Evolutionary conservation across 37 sponge, comb jelly and placozoan genomes (phyloP), one percentile per base, ranked within the genome.

Genomic region (Oopsacas minuta): DNA sequence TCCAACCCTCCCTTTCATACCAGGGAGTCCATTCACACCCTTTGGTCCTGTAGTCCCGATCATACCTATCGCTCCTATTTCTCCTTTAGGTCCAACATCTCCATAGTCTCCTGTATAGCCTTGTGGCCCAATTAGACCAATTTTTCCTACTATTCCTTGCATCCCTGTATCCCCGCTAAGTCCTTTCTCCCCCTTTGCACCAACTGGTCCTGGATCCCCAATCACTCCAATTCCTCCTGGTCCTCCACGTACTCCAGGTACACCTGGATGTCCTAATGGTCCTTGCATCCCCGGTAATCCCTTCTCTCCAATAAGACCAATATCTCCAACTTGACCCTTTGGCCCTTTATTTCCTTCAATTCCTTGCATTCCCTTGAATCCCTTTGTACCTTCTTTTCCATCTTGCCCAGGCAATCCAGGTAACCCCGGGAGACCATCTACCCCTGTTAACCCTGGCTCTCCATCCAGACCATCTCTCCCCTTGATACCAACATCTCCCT

Each of bases 81-180:
- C 85, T 39, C 85, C 85, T 69, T 84, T 39, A 32, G 85, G 20
- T 81, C 85, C 85, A 22, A 25, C 23, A 42, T 39, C 85, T 23
- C 85, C 85, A 81, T 25, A 82, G 37, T 39, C 39, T 23, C 42
- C 42, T 37, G 5, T 3, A 82, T 39, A 82, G 7, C 39, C 39
- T 30, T 82, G 3, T 23, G 23, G 28, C 5, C 42, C 83, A 3
- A 39, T 82, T 22, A 25, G 83, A 28, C 42, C 83, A 25, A 39
- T 39, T 25, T 82, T 39, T 39, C 83, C 42, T 82, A 38, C 5
- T 3, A 23, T 5, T 39, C 83, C 39, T 37, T 39, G 42, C 5
- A 38, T 5, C 3, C 83, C 39, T 25, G 22, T 10, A 15, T 39
- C 39, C 3, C 83, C 83, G 20, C 12, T 82, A 1, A 38, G 3